Percentiles rank a stretch among this genome's conserved stretches.
phyloP scores from a whole-genome alignment of 2,888 invertebrate genomes.

The Lepidonotus clava region DNA sequence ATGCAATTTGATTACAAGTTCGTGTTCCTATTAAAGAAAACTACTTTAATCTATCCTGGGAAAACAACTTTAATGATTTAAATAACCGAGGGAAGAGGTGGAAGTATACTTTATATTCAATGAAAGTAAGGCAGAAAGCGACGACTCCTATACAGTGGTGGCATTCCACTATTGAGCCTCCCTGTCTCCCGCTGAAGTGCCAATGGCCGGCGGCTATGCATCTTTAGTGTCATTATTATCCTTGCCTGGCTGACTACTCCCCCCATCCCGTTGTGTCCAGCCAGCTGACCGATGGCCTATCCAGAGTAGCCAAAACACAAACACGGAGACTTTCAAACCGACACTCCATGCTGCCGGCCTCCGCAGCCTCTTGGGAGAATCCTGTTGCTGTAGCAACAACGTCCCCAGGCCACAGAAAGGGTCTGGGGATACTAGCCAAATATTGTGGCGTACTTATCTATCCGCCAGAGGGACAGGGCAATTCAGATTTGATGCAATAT shows the following conservation, averaged over 20 bases:
- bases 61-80: too few species aligned
- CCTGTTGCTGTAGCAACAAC: neutral
- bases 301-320: constrained; percentile 44
- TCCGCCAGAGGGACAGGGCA: neutral
- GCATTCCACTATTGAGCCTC: too few species aligned
- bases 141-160: too few species aligned
- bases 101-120: too few species aligned
- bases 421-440: constrained; percentile 10
- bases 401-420: neutral
- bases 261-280: neutral
- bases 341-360: neutral
- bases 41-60: too few species aligned
- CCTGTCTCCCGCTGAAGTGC: neutral
- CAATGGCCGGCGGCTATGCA: constrained; percentile 4
- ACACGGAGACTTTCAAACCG: constrained; percentile 10
- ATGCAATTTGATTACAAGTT: too few species aligned
- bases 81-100: too few species aligned
- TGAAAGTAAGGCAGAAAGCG: too few species aligned
- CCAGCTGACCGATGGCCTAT: constrained; percentile 18
- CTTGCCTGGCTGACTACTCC: neutral
- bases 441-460: neutral
- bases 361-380: neutral
- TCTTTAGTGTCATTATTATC: constrained; percentile 49
- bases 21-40: too few species aligned
- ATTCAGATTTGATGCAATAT: neutral